Conservation (phyloP, 2,113 vertebrate species). For the Strigops habroptila region DNA sequence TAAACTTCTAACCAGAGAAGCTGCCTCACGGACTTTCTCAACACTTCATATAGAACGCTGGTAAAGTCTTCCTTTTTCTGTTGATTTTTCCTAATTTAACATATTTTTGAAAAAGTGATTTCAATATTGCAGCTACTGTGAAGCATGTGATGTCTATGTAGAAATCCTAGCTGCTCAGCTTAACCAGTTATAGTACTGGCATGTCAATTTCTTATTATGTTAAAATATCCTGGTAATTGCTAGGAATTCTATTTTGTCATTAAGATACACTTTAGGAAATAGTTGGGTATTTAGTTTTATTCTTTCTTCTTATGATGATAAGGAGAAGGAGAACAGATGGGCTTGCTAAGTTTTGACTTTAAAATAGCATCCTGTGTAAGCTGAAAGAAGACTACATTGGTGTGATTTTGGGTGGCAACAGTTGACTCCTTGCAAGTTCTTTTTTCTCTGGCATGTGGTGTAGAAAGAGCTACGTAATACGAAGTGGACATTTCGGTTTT, state of each 20-base stretch:
- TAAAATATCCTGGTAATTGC: not conserved
- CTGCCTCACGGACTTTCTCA: constrained; percentile 87
- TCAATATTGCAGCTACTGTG: not conserved
- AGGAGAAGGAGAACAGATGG: not conserved
- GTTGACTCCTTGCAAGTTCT: not conserved
- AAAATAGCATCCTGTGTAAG: not conserved
- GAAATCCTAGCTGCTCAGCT: not conserved
- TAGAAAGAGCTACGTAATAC: not conserved
- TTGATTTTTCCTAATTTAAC: not conserved
- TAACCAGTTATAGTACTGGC: not conserved
- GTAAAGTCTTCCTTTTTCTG: constrained; percentile 66
- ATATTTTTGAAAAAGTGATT: not conserved
- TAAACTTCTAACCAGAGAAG: constrained; percentile 92
- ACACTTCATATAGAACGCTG: constrained; percentile 92
- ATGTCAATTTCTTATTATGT: not conserved
- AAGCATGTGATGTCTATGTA: not conserved
- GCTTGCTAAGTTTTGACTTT: not conserved
- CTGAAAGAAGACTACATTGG: not conserved
- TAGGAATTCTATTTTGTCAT: not conserved
- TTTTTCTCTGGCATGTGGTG: not conserved
- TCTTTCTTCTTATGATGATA: not conserved
- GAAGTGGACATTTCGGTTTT: not conserved
- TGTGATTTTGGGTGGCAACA: not conserved
- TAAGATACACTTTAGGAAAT: not conserved
- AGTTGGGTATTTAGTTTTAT: not conserved